These are phyloP conservation scores for Drosophila antonietae DNA, from an alignment of 2,888 invertebrate species.

Conservation along the genomic window DNA sequence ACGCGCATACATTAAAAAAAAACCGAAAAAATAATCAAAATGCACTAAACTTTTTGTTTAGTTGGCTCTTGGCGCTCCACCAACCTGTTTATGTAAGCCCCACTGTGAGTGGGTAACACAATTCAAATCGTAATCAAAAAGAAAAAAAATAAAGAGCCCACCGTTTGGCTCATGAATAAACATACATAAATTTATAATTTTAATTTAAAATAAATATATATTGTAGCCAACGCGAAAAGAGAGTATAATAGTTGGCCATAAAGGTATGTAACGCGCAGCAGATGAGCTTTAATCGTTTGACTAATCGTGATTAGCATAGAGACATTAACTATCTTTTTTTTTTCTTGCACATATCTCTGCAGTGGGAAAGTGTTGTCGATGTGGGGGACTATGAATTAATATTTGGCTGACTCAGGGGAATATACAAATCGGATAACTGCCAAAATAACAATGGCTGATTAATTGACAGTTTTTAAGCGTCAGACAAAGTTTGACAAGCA, in stretches of 20 bases:
- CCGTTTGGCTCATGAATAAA: conserved; percentile 66
- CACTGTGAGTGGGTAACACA: conserved; percentile 39
- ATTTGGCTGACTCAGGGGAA: background rate
- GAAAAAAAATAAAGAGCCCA: conserved; percentile 19
- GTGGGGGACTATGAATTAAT: background rate
- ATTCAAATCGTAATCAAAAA: conserved; percentile 38
- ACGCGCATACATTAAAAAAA: conserved; percentile 64
- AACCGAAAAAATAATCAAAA: conserved; percentile 53
- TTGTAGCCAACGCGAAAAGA: background rate
- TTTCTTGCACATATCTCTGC: background rate
- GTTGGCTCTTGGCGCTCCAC: conserved; percentile 36
- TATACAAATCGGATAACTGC: background rate
- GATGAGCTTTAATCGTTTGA: background rate
- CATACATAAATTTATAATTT: conserved; percentile 64
- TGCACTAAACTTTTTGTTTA: conserved; percentile 76
- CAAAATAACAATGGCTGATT: background rate
- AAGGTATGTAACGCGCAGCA: background rate
- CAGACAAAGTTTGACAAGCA: background rate
- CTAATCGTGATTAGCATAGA: background rate
- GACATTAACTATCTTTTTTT: background rate
- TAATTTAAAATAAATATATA: conserved; percentile 1
- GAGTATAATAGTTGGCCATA: background rate
- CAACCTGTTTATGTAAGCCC: conserved; percentile 59
- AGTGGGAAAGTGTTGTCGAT: background rate
- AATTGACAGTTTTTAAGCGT: no score